phyloP scores from a whole-genome alignment of 2,888 invertebrate genomes.

The Luffia ferchaultella region DNA sequence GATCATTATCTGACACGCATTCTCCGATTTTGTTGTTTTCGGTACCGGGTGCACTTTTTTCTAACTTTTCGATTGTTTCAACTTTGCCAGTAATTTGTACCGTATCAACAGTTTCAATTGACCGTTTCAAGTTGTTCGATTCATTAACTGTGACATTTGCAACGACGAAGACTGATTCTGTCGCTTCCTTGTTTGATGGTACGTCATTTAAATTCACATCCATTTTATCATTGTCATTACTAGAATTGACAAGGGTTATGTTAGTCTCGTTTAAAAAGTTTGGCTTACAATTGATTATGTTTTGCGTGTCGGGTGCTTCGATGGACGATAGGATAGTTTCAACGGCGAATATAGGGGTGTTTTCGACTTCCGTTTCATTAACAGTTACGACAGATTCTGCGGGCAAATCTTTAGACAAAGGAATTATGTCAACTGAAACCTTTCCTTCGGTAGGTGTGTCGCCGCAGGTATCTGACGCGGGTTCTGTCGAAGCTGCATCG shows the following conservation, averaged over 20 bases:
- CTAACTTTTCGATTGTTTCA: not conserved
- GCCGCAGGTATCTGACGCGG: too few species aligned
- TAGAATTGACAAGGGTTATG: conserved; percentile 16
- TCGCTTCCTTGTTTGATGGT: not conserved
- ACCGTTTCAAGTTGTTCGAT: conserved; percentile 4
- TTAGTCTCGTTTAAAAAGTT: conserved; percentile 13
- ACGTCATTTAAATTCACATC: not conserved
- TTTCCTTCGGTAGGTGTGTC: not conserved
- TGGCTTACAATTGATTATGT: conserved; percentile 2
- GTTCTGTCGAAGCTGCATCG: not conserved
- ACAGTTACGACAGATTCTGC: not conserved
- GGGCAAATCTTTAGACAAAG: not conserved
- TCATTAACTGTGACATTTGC: conserved; percentile 17
- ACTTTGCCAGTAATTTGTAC: not conserved
- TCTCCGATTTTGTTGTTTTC: not conserved
- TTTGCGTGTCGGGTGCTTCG: conserved; percentile 4
- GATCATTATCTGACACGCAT: not conserved
- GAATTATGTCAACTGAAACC: not conserved
- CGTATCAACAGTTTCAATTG: not conserved
- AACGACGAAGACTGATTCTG: conserved; percentile 14
- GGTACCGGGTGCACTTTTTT: not conserved
- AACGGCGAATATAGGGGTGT: not conserved
- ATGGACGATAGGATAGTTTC: conserved; percentile 4
- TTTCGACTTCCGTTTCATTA: not conserved
- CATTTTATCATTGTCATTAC: conserved; percentile 5